Evolutionary conservation across 2,888 invertebrate genomes (phyloP), one percentile per base, ranked within the genome.

Genomic region (Argyra leucocephala): DNA sequence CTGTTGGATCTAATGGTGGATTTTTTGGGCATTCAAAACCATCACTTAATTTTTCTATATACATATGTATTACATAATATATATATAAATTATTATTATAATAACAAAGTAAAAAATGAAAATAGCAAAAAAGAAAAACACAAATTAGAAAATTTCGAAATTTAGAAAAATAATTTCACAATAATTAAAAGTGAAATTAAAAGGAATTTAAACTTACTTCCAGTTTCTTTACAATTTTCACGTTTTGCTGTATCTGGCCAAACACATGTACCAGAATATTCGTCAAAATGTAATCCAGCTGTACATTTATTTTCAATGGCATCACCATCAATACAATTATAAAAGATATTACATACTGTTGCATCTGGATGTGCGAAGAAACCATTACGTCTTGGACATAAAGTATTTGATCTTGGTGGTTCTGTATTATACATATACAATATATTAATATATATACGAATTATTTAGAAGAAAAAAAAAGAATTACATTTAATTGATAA

Each of bases 321-420:
- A 31, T 90, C 90, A 64, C 93, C 93, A 70, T 93, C 90, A 74
- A 93, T 91, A 78, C 93, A 94, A 81, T 92, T 93, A 83, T 84
- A 91, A 85, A 93, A 94, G 69, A 90, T 79, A 78, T 92, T 89
- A 82, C 94, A 94, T 21, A 90, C 85, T 6, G 86, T 75, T 0
- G 88, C 83, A 74, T 93, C 91, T 10, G 92, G 92, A 82, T 93
- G 92, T 58, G 92, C 89, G 80, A 94, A 95, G 86, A 92, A 92
- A 62, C 94, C 94, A 79, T 93, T 92, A 73, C 87, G 86, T 69
- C 94, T 85, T 22, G 93, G 93, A 76, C 94, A 94, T 69, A 85
- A 83, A 61, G 81, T 80, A 74, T 81, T 87, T 1, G 77, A 72
- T 73, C 88, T 86, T 65, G 94, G 88, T 66, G 88, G 86, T 81